phyloP scores from a whole-genome alignment of 2,888 invertebrate genomes.

The Drosophila birchii region DNA sequence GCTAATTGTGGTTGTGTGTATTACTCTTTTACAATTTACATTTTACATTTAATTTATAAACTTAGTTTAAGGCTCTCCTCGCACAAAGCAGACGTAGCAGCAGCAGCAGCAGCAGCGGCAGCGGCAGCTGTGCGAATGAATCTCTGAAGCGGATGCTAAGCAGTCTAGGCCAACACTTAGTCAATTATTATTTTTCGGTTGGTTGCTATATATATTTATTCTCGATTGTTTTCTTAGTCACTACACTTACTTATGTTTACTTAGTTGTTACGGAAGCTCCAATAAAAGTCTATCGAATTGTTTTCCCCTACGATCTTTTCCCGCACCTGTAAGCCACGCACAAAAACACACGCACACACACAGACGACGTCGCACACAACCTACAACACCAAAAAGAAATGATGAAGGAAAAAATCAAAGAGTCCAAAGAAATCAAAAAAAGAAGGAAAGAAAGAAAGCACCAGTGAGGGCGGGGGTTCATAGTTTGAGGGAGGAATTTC shows the following conservation, averaged over 20 bases:
- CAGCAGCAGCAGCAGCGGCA: neutral
- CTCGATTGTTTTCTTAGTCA: constrained; percentile 62
- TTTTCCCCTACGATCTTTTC: constrained; percentile 15
- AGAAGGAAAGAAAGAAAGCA: neutral
- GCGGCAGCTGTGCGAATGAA: constrained; percentile 8
- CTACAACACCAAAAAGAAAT: constrained; percentile 70
- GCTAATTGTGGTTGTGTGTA: constrained; percentile 77
- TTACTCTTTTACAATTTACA: constrained; percentile 68
- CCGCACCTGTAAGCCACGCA: constrained; percentile 5
- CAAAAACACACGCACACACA: constrained; percentile 41
- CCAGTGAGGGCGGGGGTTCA: constrained; percentile 3
- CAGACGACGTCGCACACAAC: constrained; percentile 63
- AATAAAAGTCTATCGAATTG: constrained; percentile 57
- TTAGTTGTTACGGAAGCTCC: constrained; percentile 44
- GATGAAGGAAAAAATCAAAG: constrained; percentile 1
- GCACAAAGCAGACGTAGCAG: constrained; percentile 11
- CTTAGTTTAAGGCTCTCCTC: constrained; percentile 58
- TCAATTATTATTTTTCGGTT: constrained; percentile 57
- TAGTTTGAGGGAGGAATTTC: constrained; percentile 23
- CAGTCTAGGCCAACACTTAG: constrained; percentile 61
- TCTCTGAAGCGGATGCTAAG: constrained; percentile 14
- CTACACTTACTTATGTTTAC: constrained; percentile 41
- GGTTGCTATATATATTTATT: constrained; percentile 54
- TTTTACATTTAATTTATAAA: constrained; percentile 41
- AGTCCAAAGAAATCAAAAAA: constrained; percentile 36